A percentile compares a stretch with the other conserved stretches of the same genome.
phyloP scores from a whole-genome alignment of 2,113 vertebrate species.

The Marmota monax region DNA sequence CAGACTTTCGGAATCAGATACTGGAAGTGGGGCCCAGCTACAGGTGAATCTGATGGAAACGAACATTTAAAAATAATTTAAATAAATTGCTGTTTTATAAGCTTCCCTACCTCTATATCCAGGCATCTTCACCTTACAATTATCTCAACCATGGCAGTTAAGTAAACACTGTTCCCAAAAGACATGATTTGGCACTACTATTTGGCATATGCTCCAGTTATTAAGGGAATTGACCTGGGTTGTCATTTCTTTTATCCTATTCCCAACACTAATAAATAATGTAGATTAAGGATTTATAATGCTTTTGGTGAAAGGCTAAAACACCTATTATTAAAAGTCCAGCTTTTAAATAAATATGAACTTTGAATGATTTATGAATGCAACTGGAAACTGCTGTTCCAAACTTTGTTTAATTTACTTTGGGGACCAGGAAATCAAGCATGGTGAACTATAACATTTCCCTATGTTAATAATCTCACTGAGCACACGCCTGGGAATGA shows the following conservation, averaged over 20 bases:
- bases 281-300: slow-evolving; percentile 53
- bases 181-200: slow-evolving; percentile 2
- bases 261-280: slow-evolving; percentile 61
- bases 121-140: not conserved
- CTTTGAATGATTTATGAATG: slow-evolving; percentile 34
- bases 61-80: not conserved
- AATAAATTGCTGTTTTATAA: slow-evolving; percentile 42
- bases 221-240: slow-evolving; percentile 4
- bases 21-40: not conserved
- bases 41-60: not conserved
- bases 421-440: not conserved
- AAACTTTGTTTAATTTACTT: slow-evolving; percentile 9
- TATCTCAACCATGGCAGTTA: not conserved
- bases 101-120: not conserved
- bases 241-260: slow-evolving; percentile 4
- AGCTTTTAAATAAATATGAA: slow-evolving; percentile 62
- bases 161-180: slow-evolving; percentile 15
- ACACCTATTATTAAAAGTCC: slow-evolving; percentile 47
- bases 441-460: not conserved
- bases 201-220: not conserved
- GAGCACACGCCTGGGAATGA: not conserved
- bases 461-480: not conserved
- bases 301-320: slow-evolving; percentile 26
- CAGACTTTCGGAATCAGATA: not conserved
- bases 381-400: not conserved